Evolutionary conservation across 2,113 vertebrate genomes (phyloP), one percentile per base, ranked within the genome.

Genomic region (Melanotaenia duboulayi): DNA sequence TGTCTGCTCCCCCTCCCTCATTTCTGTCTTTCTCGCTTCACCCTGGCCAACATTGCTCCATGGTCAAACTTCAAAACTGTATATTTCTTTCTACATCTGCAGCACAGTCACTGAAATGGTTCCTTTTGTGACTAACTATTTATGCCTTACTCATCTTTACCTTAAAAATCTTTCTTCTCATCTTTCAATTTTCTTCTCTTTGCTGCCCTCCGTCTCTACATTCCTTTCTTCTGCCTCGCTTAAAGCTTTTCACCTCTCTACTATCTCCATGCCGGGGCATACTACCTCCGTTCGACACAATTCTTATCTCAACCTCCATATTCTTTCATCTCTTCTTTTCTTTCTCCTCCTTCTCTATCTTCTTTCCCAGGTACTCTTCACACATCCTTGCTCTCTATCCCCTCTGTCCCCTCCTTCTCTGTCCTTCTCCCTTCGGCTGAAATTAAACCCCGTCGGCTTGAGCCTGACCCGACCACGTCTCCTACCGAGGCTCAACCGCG

Each of bases 101-200:
- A 3, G 44, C 20, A 3, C 63, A 58, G 87, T 67, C 73, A 68
- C 52, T 61, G 48, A 44, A 66, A 68, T 50, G 80, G 1, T 76
- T 61, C 35, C 63, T 67, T 78, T 85, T 86, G 76, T 88, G 69
- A 71, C 58, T 7, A 71, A 32, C 72, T 83, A 85, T 87, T 91
- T 86, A 76, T 85, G 80, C 86, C 66, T 80, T 84, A 69, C 67
- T 79, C 73, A 81, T 88, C 89, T 85, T 83, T 87, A 81, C 83
- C 77, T 78, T 78, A 78, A 85, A 81, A 92, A 92, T 92, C 91
- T 90, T 48, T 14, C 44, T 82, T 88, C 83, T 88, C 89, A 93
- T 93, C 91, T 92, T 91, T 91, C 87, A 86, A 86, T 90, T 91
- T 85, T 87, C 83, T 74, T 76, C 82, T 67, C 78, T 83, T 79